Conservation (phyloP, 2,888 invertebrate genomes). For the Meloe dianella region DNA sequence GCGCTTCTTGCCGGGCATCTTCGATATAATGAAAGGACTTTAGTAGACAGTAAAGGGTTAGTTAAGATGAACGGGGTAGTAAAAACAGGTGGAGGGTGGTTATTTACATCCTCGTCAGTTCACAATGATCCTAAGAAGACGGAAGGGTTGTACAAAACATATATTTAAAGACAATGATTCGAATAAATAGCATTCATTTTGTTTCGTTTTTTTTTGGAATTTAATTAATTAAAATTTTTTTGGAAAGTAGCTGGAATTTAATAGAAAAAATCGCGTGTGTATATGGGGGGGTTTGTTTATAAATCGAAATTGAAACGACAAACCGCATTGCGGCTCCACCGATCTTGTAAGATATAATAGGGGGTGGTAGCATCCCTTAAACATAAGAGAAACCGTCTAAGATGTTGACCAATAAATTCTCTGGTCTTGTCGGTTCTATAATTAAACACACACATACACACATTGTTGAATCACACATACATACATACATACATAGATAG, state of each 20-base stretch:
- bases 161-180: not conserved
- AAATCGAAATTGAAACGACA: not conserved
- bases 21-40: slow-evolving; percentile 57
- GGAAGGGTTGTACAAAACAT: slow-evolving; percentile 16
- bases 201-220: too few species aligned
- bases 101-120: slow-evolving; percentile 73
- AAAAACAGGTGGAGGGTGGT: slow-evolving; percentile 57
- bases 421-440: slow-evolving; percentile 47
- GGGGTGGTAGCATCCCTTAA: slow-evolving; percentile 18
- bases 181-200: not conserved
- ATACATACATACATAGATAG: slow-evolving; percentile 1
- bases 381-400: slow-evolving; percentile 26
- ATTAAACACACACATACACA: slow-evolving; percentile 47
- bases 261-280: too few species aligned
- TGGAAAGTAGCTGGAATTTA: too few species aligned
- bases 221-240: too few species aligned
- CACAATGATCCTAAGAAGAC: slow-evolving; percentile 68
- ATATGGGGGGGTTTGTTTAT: not conserved
- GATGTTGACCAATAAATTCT: slow-evolving; percentile 43
- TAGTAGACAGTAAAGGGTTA: slow-evolving; percentile 54
- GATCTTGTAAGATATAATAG: slow-evolving; percentile 6
- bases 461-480: slow-evolving; percentile 22
- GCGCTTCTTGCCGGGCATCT: slow-evolving; percentile 47
- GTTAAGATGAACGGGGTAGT: slow-evolving; percentile 54
- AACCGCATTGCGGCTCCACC: slow-evolving; percentile 4